Evolutionary conservation across 2,797 vertebrate species (phyloP).

Genomic region (Eulemur mongoz): DNA sequence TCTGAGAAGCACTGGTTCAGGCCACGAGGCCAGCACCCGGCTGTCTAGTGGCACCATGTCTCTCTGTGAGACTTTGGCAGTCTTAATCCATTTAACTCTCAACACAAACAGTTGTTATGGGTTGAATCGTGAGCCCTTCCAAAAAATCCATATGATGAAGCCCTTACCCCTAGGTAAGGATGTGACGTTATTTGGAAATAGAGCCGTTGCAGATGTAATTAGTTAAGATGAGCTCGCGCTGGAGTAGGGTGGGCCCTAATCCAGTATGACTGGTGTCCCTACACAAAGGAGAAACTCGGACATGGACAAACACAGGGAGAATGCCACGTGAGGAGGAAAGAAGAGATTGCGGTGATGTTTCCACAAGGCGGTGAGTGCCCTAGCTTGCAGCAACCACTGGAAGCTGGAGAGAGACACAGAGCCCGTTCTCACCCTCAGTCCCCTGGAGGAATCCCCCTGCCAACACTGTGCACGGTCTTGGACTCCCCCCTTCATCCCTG

Average conservation of each 20-base stretch:
- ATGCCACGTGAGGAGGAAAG: fast-evolving
- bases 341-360: too few relatives aligned
- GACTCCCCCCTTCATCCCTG: too few relatives aligned
- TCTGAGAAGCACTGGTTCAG: neutral
- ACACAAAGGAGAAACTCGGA: neutral
- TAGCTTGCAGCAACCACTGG: too few relatives aligned
- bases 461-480: neutral
- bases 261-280: neutral
- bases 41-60: fast-evolving
- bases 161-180: neutral
- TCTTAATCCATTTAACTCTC: neutral
- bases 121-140: neutral
- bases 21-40: neutral
- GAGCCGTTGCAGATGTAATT: neutral
- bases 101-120: neutral
- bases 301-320: neutral
- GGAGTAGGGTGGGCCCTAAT: too few relatives aligned
- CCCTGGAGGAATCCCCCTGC: neutral
- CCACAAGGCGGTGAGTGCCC: fast-evolving
- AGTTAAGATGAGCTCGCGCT: neutral
- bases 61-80: neutral
- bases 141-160: neutral
- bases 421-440: neutral
- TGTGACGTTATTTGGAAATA: neutral
- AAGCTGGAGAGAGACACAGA: too few relatives aligned